Evolutionary conservation across 2,888 invertebrate genomes (phyloP).

Genomic region (Melanotus villosus): DNA sequence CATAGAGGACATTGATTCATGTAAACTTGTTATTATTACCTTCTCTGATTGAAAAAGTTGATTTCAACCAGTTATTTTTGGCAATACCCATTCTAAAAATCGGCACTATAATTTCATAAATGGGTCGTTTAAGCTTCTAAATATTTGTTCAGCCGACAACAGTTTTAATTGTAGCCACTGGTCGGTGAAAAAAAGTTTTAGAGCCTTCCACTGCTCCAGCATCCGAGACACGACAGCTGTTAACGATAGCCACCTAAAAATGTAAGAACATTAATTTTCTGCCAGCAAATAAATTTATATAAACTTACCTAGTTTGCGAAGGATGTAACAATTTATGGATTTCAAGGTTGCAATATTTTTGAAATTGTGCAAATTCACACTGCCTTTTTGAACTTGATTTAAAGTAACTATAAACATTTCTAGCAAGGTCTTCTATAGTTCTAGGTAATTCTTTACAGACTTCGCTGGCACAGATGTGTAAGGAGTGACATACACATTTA

Average conservation of each 20-base stretch:
- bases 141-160: background rate
- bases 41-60: background rate
- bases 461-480: conserved; percentile 11
- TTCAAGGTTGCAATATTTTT: background rate
- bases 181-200: background rate
- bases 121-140: background rate
- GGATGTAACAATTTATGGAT: conserved; percentile 17
- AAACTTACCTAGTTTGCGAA: too few species aligned
- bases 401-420: conserved; percentile 25
- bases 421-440: conserved; percentile 4
- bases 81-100: background rate
- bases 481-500: too few species aligned
- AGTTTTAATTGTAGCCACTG: background rate
- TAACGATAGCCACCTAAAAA: conserved; percentile 19
- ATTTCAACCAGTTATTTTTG: background rate
- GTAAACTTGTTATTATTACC: background rate
- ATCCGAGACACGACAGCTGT: background rate
- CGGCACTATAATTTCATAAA: background rate
- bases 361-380: background rate
- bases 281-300: too few species aligned
- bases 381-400: conserved; percentile 17
- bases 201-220: conserved; percentile 4
- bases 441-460: conserved; percentile 12
- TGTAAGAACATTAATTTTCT: too few species aligned
- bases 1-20: background rate